phyloP scores from a whole-genome alignment of 2,113 vertebrate species.

The Nesogale talazaci region DNA sequence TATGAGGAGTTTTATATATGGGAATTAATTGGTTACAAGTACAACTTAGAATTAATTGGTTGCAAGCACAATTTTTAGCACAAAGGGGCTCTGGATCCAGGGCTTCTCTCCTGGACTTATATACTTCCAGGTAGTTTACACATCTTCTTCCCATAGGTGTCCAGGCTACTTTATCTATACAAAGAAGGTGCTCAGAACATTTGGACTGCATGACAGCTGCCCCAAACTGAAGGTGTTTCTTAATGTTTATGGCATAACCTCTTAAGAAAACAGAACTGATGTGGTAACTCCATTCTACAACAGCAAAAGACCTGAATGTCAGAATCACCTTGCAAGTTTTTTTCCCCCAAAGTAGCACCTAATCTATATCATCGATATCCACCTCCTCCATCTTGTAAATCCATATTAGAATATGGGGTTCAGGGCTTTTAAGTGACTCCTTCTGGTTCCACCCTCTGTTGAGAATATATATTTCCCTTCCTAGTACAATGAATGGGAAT shows the following conservation, averaged over 20 bases:
- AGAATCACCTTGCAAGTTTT: not conserved
- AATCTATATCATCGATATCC: not conserved
- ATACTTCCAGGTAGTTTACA: not conserved
- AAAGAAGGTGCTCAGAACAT: not conserved
- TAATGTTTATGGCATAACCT: not conserved
- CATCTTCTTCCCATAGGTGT: not conserved
- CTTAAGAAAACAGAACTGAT: not conserved
- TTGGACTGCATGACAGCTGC: not conserved
- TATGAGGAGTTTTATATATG: not conserved
- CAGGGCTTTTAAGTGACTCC: not conserved
- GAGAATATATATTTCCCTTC: too few relatives aligned
- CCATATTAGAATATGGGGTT: not conserved
- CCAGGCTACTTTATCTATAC: not conserved
- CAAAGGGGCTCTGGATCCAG: not conserved
- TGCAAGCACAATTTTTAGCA: not conserved
- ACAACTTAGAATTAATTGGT: slow-evolving; percentile 4
- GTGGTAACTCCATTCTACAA: not conserved
- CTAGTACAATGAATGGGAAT: too few relatives aligned
- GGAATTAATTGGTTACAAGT: slow-evolving; percentile 31
- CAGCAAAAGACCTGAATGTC: not conserved
- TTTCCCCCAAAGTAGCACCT: not conserved
- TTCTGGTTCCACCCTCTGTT: not conserved
- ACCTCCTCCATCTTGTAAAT: not conserved
- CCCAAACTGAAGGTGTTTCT: not conserved
- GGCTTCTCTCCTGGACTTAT: not conserved